Evolutionary conservation across 2,797 vertebrate genomes (phyloP).

Genomic region (Lithobates pipiens): DNA sequence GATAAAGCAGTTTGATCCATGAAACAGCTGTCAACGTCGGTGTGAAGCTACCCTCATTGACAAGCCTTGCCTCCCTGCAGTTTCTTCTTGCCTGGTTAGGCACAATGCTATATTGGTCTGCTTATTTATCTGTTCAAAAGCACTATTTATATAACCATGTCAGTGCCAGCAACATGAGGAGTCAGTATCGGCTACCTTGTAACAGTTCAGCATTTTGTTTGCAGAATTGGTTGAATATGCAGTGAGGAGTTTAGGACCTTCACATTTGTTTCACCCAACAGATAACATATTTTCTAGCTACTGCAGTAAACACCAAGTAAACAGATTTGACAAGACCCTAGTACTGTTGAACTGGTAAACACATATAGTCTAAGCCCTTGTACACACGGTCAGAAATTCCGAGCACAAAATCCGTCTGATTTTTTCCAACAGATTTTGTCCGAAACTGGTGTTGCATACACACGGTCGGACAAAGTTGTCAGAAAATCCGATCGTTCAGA

Average conservation of each 20-base stretch:
- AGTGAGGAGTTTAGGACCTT: not conserved
- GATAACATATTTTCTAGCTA: not conserved
- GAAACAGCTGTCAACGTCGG: not conserved
- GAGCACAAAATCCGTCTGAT: too few relatives aligned
- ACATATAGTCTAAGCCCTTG: too few relatives aligned
- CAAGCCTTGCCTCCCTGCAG: not conserved
- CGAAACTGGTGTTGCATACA: too few relatives aligned
- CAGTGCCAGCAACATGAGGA: not conserved
- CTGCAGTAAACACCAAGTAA: not conserved
- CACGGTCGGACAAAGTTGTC: too few relatives aligned
- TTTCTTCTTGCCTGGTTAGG: not conserved
- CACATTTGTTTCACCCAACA: not conserved
- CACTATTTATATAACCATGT: not conserved
- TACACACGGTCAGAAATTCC: too few relatives aligned
- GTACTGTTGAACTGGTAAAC: not conserved
- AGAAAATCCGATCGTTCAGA: too few relatives aligned
- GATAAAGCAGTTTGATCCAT: not conserved
- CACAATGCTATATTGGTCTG: not conserved
- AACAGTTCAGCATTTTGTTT: not conserved
- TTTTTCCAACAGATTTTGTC: too few relatives aligned
- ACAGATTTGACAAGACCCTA: not conserved
- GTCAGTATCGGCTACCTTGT: not conserved
- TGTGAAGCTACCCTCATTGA: not conserved
- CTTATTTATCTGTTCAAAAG: not conserved
- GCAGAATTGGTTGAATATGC: not conserved